These are phyloP conservation scores for Xenops minutus DNA, from an alignment of 2,797 vertebrate species.

Conservation along the genomic window DNA sequence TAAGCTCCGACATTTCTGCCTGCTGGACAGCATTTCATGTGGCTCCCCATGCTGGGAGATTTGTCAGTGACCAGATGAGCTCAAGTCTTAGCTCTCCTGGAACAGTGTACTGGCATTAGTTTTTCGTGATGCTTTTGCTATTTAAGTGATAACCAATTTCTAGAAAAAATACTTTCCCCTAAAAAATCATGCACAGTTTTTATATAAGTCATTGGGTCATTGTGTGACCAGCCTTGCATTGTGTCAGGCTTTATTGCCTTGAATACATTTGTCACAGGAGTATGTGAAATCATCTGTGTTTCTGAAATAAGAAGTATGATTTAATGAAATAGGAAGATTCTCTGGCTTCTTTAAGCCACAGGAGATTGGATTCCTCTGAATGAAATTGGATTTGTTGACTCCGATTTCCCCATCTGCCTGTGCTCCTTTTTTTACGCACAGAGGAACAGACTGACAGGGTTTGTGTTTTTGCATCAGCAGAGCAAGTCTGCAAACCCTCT, in stretches of 20 bases:
- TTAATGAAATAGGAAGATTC: conserved; percentile 11
- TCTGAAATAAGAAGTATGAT: background rate
- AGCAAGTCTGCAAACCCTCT: background rate
- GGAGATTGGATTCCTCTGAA: background rate
- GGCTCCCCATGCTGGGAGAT: background rate
- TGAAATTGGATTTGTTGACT: conserved; percentile 16
- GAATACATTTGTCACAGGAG: background rate
- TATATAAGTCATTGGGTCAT: background rate
- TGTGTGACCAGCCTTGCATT: background rate
- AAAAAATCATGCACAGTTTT: background rate
- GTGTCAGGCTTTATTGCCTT: background rate
- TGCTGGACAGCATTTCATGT: background rate
- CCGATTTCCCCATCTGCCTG: background rate
- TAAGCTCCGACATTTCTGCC: background rate
- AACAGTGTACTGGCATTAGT: background rate
- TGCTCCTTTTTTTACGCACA: background rate
- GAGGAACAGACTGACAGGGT: background rate
- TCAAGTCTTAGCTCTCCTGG: background rate
- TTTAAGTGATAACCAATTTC: background rate
- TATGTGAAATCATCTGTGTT: background rate
- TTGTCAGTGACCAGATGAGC: background rate
- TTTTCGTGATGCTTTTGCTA: background rate
- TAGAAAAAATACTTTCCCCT: background rate
- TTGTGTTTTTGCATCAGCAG: background rate
- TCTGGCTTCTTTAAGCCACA: background rate